phyloP scores from a whole-genome alignment of 2,113 vertebrate genomes.

The Charadrius vociferus region DNA sequence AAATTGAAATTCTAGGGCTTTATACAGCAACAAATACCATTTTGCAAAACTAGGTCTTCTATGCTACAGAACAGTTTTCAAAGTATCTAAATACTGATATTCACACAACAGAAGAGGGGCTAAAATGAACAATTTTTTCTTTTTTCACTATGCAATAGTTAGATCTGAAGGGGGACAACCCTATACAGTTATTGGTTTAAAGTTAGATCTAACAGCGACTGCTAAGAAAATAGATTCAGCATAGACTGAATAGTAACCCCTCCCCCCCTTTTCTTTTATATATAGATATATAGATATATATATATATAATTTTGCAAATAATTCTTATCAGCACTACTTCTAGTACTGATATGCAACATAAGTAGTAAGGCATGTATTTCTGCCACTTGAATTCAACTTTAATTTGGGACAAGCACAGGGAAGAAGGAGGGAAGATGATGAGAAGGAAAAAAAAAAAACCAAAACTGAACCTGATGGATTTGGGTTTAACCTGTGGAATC shows the following conservation, averaged over 20 bases:
- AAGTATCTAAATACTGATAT: slow-evolving; percentile 52
- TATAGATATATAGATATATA: slow-evolving; percentile 50
- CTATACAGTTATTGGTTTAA: slow-evolving; percentile 45
- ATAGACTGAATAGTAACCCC: neutral
- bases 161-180: slow-evolving; percentile 23
- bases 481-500: slow-evolving; percentile 22
- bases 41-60: slow-evolving; percentile 31
- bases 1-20: slow-evolving; percentile 24
- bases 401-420: neutral
- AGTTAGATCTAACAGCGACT: slow-evolving; percentile 50
- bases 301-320: slow-evolving; percentile 37
- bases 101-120: slow-evolving; percentile 68
- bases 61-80: neutral
- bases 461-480: slow-evolving; percentile 7
- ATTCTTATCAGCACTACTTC: slow-evolving; percentile 18
- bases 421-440: neutral
- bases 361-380: slow-evolving; percentile 34
- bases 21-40: slow-evolving; percentile 41
- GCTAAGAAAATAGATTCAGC: slow-evolving; percentile 56
- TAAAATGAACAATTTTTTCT: slow-evolving; percentile 78
- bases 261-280: slow-evolving; percentile 14
- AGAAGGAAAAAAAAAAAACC: neutral
- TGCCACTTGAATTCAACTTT: neutral
- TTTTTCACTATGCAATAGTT: slow-evolving; percentile 78
- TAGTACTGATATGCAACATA: neutral